Percentiles rank a stretch among this genome's conserved stretches.
Evolutionary conservation across 2,888 invertebrate genomes (phyloP).

Genomic region (Rotaria magnacalcarata): DNA sequence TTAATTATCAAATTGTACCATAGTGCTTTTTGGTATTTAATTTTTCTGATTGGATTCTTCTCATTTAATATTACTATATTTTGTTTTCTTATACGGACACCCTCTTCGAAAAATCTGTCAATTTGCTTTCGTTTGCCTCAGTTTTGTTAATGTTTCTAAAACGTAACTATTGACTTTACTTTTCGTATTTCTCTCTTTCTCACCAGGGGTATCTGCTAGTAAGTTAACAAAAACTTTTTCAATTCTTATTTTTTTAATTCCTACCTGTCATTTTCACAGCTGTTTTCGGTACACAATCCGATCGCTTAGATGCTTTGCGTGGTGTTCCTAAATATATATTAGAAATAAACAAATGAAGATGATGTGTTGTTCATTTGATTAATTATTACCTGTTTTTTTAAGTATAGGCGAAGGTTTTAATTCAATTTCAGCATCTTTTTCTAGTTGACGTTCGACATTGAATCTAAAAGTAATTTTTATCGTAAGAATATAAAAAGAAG

Average conservation of each 20-base stretch:
- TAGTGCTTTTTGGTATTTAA: background rate
- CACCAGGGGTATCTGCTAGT: too few species aligned
- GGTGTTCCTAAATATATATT: background rate
- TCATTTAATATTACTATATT: background rate
- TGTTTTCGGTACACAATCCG: background rate
- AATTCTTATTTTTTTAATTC: background rate
- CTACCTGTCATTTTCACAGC: background rate
- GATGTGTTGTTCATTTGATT: too few species aligned
- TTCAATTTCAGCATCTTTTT: background rate
- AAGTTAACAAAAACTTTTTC: background rate
- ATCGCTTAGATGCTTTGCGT: background rate
- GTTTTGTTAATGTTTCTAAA: background rate
- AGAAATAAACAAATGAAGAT: too few species aligned
- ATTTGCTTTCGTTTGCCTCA: background rate
- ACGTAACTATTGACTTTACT: background rate
- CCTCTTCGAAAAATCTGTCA: background rate
- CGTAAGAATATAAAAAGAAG: background rate
- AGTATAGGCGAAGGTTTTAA: background rate
- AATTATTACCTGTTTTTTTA: background rate
- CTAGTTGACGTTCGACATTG: background rate
- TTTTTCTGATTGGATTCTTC: background rate
- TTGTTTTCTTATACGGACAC: background rate
- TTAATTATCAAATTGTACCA: background rate
- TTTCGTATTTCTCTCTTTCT: background rate
- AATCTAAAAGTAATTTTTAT: background rate